phyloP scores from a whole-genome alignment of 2,797 vertebrate genomes.

The Holocentrus rufus region DNA sequence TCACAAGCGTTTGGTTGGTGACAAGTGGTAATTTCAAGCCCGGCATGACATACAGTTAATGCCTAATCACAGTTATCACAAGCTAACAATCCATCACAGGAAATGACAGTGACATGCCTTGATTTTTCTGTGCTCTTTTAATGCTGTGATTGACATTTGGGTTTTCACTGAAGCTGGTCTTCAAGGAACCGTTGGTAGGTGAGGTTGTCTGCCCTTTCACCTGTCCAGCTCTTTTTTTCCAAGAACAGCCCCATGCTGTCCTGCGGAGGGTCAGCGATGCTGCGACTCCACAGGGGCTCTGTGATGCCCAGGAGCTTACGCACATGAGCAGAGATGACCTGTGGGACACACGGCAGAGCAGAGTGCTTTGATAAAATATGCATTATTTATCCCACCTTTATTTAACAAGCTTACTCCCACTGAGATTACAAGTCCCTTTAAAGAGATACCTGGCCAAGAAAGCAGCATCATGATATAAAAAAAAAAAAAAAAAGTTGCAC shows the following conservation, averaged over 20 bases:
- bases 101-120: slow-evolving; percentile 61
- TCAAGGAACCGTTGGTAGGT: slow-evolving; percentile 79
- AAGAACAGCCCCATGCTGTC: slow-evolving; percentile 86
- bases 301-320: slow-evolving; percentile 84
- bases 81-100: slow-evolving; percentile 44
- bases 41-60: slow-evolving; percentile 42
- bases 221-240: slow-evolving; percentile 85
- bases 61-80: slow-evolving; percentile 45
- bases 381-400: slow-evolving; percentile 47
- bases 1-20: slow-evolving; percentile 45
- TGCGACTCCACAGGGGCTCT: slow-evolving; percentile 83
- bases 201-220: slow-evolving; percentile 81
- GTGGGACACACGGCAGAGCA: slow-evolving; percentile 68
- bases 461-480: slow-evolving; percentile 1
- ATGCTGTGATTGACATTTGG: slow-evolving; percentile 28
- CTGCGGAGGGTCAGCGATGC: slow-evolving; percentile 83
- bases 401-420: slow-evolving; percentile 34
- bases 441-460: slow-evolving; percentile 2
- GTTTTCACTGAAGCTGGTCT: slow-evolving; percentile 5
- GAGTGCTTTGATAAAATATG: slow-evolving; percentile 50
- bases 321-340: slow-evolving; percentile 85
- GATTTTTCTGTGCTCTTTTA: slow-evolving; percentile 38
- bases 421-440: slow-evolving; percentile 19
- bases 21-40: slow-evolving; percentile 63
- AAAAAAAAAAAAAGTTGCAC: background rate